A percentile compares a stretch with the other conserved stretches of the same genome.
Conservation (phyloP, 2,797 vertebrate genomes). For the Intellagama lesueurii region DNA sequence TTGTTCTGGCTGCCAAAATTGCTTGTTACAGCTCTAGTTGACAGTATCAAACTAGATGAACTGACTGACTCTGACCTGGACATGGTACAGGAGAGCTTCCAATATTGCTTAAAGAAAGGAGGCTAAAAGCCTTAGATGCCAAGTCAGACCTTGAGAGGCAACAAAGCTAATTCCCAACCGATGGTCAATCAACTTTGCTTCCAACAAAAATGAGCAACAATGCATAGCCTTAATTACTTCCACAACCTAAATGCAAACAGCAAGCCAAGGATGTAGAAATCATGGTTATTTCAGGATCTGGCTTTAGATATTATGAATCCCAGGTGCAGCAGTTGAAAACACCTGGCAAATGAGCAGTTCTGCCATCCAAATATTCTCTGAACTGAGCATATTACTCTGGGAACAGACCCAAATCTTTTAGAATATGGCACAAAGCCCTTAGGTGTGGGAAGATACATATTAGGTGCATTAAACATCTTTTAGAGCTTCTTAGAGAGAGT, state of each 20-base stretch:
- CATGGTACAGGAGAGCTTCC: no score
- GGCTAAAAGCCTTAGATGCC: background rate
- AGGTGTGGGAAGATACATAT: conserved; percentile 44
- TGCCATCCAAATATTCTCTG: conserved; percentile 6
- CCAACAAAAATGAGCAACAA: background rate
- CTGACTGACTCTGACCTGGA: no score
- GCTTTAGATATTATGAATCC: conserved; percentile 17
- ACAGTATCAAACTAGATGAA: no score
- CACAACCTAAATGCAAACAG: background rate
- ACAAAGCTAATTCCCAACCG: background rate
- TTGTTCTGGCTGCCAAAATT: no score
- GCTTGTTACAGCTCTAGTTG: no score
- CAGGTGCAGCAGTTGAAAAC: conserved; percentile 21
- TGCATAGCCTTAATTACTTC: background rate
- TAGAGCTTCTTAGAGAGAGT: conserved; percentile 51
- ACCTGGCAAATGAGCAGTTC: conserved; percentile 25
- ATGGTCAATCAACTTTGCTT: background rate
- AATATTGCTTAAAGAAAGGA: no score
- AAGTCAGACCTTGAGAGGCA: background rate
- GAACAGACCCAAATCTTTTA: conserved; percentile 42
- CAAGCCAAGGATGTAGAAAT: conserved; percentile 43
- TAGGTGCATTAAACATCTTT: conserved; percentile 54
- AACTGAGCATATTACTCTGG: conserved; percentile 30
- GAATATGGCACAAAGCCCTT: conserved; percentile 38
- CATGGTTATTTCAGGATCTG: conserved; percentile 32